A percentile compares a stretch with the other conserved stretches of the same genome.
These are phyloP conservation scores for Fulmarus glacialis DNA, from an alignment of 2,113 vertebrate genomes.

Conservation along the genomic window DNA sequence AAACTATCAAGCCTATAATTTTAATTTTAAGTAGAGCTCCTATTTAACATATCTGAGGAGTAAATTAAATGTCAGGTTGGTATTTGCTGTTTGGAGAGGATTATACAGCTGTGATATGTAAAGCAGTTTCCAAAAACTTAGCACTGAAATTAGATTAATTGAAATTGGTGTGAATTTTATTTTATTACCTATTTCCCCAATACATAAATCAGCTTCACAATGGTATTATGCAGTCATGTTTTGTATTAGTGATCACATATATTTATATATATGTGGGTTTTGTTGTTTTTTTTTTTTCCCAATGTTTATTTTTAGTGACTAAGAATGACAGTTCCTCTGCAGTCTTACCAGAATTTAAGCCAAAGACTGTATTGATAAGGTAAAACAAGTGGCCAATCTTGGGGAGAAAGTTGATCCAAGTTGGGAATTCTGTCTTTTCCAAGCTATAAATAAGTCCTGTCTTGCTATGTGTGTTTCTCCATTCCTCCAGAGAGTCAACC, in stretches of 20 bases:
- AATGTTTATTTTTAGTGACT: not conserved
- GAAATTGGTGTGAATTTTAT: not conserved
- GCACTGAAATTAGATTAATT: not conserved
- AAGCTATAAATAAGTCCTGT: not conserved
- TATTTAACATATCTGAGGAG: not conserved
- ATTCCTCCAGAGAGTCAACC: not conserved
- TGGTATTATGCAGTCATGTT: not conserved
- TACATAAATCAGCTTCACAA: not conserved
- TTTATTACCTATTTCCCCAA: not conserved
- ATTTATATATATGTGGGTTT: not conserved
- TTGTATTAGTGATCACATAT: not conserved
- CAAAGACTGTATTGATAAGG: not conserved
- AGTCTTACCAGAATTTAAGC: not conserved
- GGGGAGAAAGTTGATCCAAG: not conserved
- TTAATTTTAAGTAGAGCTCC: not conserved
- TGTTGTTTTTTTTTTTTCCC: not conserved
- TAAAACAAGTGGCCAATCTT: not conserved
- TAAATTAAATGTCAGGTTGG: constrained; percentile 3
- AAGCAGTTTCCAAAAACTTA: not conserved
- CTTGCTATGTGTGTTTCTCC: not conserved
- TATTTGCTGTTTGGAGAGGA: not conserved
- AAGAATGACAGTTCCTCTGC: not conserved
- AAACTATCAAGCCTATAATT: not conserved
- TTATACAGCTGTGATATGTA: not conserved
- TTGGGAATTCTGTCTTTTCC: not conserved